phyloP scores from a whole-genome alignment of 2,888 invertebrate species.

The Cerastis rubricosa region DNA sequence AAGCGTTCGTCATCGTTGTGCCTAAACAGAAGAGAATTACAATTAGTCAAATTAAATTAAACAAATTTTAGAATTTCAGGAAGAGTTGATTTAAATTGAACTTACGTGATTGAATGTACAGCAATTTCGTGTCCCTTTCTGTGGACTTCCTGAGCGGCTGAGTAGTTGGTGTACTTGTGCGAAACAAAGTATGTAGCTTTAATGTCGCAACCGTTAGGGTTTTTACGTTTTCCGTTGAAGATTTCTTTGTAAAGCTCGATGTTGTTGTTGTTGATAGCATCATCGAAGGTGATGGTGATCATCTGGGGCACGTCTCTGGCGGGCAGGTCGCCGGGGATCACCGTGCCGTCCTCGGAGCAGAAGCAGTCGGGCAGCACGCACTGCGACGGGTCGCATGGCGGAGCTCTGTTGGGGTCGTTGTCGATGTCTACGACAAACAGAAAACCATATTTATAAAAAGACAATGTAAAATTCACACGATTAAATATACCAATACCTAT shows the following conservation, averaged over 20 bases:
- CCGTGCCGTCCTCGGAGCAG: constrained; percentile 98
- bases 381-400: constrained; percentile 96
- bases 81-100: constrained; percentile 18
- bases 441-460: constrained; percentile 30
- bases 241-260: constrained; percentile 98
- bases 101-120: constrained; percentile 98
- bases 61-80: background rate
- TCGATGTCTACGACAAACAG: constrained; percentile 93
- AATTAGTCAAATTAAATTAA: constrained; percentile 9
- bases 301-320: constrained; percentile 97
- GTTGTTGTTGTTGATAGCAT: constrained; percentile 98
- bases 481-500: constrained; percentile 31
- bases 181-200: constrained; percentile 98
- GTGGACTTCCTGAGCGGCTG: constrained; percentile 97
- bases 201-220: constrained; percentile 98
- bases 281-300: constrained; percentile 98
- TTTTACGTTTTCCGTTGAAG: constrained; percentile 96
- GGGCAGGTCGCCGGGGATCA: constrained; percentile 96
- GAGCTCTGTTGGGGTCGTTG: constrained; percentile 98
- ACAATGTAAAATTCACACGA: constrained; percentile 25
- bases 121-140: constrained; percentile 98
- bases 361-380: constrained; percentile 98
- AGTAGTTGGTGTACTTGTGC: constrained; percentile 98
- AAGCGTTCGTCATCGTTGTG: constrained; percentile 98
- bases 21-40: constrained; percentile 81